A percentile compares a stretch with the other conserved stretches of the same genome.
These are phyloP conservation scores for Macaca mulatta DNA, from an alignment of 2,113 vertebrate genomes.

Conservation along the genomic window DNA sequence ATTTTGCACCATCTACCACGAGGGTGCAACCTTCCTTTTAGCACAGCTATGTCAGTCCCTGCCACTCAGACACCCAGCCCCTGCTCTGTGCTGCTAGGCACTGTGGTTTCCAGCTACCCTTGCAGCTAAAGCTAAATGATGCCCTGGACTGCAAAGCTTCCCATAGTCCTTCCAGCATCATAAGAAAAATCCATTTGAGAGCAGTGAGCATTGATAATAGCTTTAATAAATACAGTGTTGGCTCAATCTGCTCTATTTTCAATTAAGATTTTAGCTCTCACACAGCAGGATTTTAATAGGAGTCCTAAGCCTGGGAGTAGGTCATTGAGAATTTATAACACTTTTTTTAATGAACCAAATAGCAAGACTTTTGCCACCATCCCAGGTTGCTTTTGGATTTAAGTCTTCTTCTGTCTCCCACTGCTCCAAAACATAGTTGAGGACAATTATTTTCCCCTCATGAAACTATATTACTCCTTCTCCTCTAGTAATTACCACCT, in stretches of 20 bases:
- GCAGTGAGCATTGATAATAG: neutral
- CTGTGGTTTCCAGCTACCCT: neutral
- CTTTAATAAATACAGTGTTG: constrained; percentile 35
- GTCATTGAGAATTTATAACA: neutral
- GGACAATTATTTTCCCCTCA: neutral
- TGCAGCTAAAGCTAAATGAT: neutral
- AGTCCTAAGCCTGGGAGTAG: neutral
- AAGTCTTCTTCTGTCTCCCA: neutral
- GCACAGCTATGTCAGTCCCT: neutral
- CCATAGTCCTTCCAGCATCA: neutral
- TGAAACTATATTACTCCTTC: neutral
- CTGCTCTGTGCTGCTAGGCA: neutral
- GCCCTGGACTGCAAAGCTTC: neutral
- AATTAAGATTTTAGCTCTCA: constrained; percentile 54
- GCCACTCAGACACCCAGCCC: neutral
- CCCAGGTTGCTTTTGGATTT: neutral
- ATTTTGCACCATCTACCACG: neutral
- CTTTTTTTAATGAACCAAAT: constrained; percentile 28
- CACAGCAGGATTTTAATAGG: constrained; percentile 55
- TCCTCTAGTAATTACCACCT: neutral
- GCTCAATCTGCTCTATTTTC: constrained; percentile 41
- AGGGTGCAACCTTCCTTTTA: neutral
- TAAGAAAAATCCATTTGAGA: neutral
- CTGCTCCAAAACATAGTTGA: neutral
- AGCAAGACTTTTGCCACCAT: neutral